Percentiles rank a stretch among this genome's conserved stretches.
phyloP scores from a whole-genome alignment of 2,113 vertebrate species.

The Mus pahari region DNA sequence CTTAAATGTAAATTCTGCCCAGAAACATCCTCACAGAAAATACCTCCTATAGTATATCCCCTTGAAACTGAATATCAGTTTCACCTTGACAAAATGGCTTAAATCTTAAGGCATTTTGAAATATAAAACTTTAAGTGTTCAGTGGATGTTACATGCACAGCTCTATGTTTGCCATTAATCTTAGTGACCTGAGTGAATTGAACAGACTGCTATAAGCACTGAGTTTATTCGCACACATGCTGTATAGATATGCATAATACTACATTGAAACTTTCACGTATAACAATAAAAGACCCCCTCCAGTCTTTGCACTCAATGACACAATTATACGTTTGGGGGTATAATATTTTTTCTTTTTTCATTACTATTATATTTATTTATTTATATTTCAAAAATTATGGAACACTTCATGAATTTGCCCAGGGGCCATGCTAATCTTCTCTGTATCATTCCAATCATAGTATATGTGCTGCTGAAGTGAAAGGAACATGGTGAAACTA shows the following conservation, averaged over 20 bases:
- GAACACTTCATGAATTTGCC: too few relatives aligned
- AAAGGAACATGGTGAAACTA: slow-evolving; percentile 64
- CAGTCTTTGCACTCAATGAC: background rate
- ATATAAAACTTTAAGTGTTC: background rate
- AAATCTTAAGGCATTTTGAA: background rate
- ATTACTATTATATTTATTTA: too few relatives aligned
- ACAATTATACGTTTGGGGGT: background rate
- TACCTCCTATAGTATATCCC: background rate
- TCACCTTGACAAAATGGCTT: background rate
- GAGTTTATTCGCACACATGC: background rate
- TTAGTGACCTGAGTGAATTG: background rate
- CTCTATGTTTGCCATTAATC: background rate
- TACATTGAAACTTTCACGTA: background rate
- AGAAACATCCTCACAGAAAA: background rate
- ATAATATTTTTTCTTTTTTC: background rate
- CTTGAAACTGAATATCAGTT: background rate
- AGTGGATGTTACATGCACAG: accelerated
- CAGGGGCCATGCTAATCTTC: too few relatives aligned
- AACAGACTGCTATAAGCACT: background rate
- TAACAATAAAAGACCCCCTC: background rate
- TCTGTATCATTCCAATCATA: too few relatives aligned
- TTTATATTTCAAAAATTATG: too few relatives aligned
- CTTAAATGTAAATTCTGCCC: background rate
- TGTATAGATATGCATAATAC: background rate
- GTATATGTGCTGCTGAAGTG: background rate